Percentiles rank a stretch among this genome's conserved stretches.
Evolutionary conservation across 2,113 vertebrate genomes (phyloP).

Genomic region (Octodon degus): DNA sequence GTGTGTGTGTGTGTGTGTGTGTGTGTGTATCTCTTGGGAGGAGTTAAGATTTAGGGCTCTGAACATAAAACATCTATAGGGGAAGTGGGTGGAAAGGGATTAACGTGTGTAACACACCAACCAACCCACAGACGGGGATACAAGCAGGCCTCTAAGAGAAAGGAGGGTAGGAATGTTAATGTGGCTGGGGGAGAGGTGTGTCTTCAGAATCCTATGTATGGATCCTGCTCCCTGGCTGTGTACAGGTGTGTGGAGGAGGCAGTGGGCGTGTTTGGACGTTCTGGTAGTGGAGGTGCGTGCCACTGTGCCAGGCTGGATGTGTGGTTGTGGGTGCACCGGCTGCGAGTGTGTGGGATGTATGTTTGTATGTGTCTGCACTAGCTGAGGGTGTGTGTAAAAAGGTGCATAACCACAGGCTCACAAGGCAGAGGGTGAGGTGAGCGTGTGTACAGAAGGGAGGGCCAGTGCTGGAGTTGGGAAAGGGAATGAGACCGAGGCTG

Average conservation of each 20-base stretch:
- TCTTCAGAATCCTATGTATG: background rate
- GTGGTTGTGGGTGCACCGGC: background rate
- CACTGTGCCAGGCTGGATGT: background rate
- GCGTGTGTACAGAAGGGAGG: background rate
- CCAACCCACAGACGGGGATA: conserved; percentile 54
- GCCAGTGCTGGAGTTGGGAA: background rate
- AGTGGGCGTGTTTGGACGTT: conserved; percentile 15
- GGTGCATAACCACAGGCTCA: background rate
- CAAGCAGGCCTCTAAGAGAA: background rate
- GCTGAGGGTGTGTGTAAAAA: background rate
- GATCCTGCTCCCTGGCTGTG: background rate
- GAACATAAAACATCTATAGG: conserved; percentile 63
- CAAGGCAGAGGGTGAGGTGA: background rate
- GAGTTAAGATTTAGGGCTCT: conserved; percentile 60
- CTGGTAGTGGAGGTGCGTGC: background rate
- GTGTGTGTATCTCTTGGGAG: conserved; percentile 13
- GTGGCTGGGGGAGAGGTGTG: background rate
- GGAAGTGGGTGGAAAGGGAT: conserved; percentile 53
- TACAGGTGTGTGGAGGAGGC: background rate
- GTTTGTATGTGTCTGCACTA: background rate
- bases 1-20: background rate
- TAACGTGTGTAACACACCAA: conserved; percentile 61
- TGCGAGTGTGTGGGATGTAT: background rate
- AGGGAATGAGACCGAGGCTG: background rate
- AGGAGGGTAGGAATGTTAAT: background rate